These are phyloP conservation scores for Notechis scutatus DNA, from an alignment of 2,113 vertebrate species.

Conservation along the genomic window DNA sequence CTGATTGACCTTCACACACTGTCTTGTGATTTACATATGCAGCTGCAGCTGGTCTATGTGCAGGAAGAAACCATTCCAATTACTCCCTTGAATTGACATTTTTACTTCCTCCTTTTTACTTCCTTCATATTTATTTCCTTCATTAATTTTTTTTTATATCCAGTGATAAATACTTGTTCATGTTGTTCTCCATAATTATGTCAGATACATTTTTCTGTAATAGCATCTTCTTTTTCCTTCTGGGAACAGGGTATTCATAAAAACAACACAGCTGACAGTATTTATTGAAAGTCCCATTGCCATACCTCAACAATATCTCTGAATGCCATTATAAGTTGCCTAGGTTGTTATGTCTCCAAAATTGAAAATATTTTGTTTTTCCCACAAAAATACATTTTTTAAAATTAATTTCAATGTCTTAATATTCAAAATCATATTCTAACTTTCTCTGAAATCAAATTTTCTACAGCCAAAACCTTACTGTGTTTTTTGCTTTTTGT, in stretches of 20 bases:
- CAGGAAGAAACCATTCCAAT: neutral
- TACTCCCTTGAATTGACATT: neutral
- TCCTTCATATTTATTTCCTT: neutral
- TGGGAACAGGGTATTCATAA: neutral
- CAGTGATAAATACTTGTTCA: neutral
- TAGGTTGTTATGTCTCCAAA: neutral
- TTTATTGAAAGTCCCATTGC: neutral
- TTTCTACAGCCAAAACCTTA: neutral
- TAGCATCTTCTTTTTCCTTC: neutral
- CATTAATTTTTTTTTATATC: neutral
- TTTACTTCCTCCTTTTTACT: neutral
- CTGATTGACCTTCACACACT: neutral
- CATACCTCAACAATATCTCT: neutral
- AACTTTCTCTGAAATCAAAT: neutral
- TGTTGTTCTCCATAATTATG: neutral
- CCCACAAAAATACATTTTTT: neutral
- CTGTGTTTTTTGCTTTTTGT: neutral
- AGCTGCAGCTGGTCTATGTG: neutral
- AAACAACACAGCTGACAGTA: neutral
- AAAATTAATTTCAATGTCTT: neutral
- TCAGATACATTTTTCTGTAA: neutral
- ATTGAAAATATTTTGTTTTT: neutral
- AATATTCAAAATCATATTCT: neutral
- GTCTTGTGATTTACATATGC: neutral
- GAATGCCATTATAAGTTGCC: neutral